A percentile compares a stretch with the other conserved stretches of the same genome.
Evolutionary conservation across 2,888 invertebrate species (phyloP).

Genomic region (Pemphredon lugubris): DNA sequence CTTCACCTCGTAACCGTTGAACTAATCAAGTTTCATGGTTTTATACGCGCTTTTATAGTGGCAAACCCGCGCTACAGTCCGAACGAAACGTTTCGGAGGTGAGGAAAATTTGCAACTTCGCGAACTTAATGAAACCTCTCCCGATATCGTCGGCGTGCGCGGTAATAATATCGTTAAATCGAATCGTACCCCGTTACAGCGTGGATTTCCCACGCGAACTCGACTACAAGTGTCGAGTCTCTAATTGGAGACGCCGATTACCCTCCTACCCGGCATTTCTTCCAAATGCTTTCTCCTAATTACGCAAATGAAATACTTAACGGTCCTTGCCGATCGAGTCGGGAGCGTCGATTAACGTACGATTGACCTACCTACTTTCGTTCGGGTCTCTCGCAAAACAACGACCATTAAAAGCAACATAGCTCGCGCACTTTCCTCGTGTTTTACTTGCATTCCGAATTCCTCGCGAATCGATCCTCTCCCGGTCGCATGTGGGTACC

Average conservation of each 20-base stretch:
- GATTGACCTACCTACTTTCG: neutral
- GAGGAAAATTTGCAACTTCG: too few relatives aligned
- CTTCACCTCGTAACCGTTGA: too few relatives aligned
- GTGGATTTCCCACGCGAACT: neutral
- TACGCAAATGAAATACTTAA: conserved; percentile 14
- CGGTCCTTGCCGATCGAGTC: neutral
- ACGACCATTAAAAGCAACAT: neutral
- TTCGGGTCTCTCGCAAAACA: neutral
- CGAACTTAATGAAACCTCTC: too few relatives aligned
- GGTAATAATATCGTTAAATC: too few relatives aligned
- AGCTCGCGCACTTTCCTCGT: conserved; percentile 3
- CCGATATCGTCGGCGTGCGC: too few relatives aligned
- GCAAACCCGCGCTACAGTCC: too few relatives aligned
- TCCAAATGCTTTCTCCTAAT: conserved; percentile 34
- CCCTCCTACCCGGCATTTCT: neutral
- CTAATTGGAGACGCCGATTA: neutral
- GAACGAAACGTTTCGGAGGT: too few relatives aligned
- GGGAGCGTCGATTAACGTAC: conserved; percentile 1
- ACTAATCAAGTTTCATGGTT: too few relatives aligned
- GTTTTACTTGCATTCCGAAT: neutral
- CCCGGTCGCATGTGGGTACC: neutral
- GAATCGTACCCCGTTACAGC: too few relatives aligned
- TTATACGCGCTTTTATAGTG: too few relatives aligned
- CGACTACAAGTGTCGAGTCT: neutral
- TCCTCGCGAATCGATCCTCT: too few relatives aligned